A percentile compares a stretch with the other conserved stretches of the same genome.
Conservation (phyloP, 2,888 invertebrate genomes). For the Machimus rusticus region DNA sequence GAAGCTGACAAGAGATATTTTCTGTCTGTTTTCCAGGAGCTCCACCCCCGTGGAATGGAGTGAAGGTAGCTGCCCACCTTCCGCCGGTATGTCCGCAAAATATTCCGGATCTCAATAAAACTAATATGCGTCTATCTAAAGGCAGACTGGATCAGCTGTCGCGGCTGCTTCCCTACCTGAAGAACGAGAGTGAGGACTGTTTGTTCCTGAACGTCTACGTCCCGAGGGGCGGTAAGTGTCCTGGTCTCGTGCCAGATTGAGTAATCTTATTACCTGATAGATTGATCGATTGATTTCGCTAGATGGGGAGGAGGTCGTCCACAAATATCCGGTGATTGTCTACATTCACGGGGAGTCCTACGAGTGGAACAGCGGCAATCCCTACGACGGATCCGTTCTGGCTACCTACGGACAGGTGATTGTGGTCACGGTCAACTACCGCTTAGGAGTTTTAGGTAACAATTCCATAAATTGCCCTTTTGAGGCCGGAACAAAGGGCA, state of each 20-base stretch:
- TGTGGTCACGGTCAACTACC: constrained; percentile 85
- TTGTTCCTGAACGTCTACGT: constrained; percentile 91
- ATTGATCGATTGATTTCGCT: background rate
- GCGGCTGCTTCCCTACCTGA: constrained; percentile 74
- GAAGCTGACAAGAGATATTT: background rate
- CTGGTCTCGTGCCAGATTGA: background rate
- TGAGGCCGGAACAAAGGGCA: background rate
- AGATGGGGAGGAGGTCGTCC: constrained; percentile 61
- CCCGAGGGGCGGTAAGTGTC: constrained; percentile 78
- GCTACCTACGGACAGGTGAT: constrained; percentile 90
- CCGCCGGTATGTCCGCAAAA: constrained; percentile 89
- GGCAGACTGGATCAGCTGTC: constrained; percentile 76
- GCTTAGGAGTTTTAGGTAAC: constrained; percentile 82
- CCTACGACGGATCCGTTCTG: constrained; percentile 93
- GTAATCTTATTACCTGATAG: background rate
- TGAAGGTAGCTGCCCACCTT: constrained; percentile 73
- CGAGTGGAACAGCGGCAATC: constrained; percentile 97
- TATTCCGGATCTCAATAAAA: constrained; percentile 71
- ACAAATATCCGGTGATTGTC: constrained; percentile 83
- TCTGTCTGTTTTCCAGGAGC: constrained; percentile 65
- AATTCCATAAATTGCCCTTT: background rate
- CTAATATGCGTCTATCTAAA: constrained; percentile 68
- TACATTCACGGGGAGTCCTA: constrained; percentile 96
- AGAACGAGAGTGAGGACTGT: constrained; percentile 84
- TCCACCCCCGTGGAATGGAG: constrained; percentile 81